These are phyloP conservation scores for Scrobipalpa atriplicella DNA, from an alignment of 2,888 invertebrate genomes.

Conservation along the genomic window DNA sequence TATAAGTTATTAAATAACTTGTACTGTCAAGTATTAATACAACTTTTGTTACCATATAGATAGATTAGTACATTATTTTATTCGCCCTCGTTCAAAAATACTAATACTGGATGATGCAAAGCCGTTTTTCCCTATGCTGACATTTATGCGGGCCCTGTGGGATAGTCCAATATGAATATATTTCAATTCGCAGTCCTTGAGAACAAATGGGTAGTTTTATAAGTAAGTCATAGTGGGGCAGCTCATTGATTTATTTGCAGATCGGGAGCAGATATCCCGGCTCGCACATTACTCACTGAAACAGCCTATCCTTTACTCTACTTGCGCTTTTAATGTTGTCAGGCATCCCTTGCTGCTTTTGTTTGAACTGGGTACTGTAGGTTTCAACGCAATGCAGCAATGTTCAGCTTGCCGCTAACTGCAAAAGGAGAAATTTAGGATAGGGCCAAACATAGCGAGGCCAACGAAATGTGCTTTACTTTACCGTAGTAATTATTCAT, in stretches of 20 bases:
- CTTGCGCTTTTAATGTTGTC: not conserved
- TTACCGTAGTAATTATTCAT: too few relatives aligned
- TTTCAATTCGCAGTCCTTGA: not conserved
- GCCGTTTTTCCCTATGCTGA: conserved; percentile 7
- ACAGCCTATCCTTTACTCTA: not conserved
- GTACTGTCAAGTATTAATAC: too few relatives aligned
- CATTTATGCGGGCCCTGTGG: conserved; percentile 1
- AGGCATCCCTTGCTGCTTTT: not conserved
- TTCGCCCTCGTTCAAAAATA: too few relatives aligned
- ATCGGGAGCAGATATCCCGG: conserved; percentile 61
- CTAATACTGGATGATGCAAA: not conserved
- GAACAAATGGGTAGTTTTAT: conserved; percentile 17
- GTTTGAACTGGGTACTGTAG: not conserved
- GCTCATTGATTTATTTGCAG: conserved; percentile 71
- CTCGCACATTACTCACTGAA: conserved; percentile 66
- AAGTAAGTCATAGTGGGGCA: conserved; percentile 54
- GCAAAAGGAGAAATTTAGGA: too few relatives aligned
- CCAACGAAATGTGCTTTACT: too few relatives aligned
- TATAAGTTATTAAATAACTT: too few relatives aligned
- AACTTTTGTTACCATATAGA: too few relatives aligned
- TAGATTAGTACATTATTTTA: too few relatives aligned
- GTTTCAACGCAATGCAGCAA: too few relatives aligned
- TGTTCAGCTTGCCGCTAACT: too few relatives aligned
- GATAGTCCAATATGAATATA: conserved; percentile 1
- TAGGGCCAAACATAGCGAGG: too few relatives aligned